phyloP scores from a whole-genome alignment of 2,888 invertebrate genomes.

The Parasteatoda lunata region DNA sequence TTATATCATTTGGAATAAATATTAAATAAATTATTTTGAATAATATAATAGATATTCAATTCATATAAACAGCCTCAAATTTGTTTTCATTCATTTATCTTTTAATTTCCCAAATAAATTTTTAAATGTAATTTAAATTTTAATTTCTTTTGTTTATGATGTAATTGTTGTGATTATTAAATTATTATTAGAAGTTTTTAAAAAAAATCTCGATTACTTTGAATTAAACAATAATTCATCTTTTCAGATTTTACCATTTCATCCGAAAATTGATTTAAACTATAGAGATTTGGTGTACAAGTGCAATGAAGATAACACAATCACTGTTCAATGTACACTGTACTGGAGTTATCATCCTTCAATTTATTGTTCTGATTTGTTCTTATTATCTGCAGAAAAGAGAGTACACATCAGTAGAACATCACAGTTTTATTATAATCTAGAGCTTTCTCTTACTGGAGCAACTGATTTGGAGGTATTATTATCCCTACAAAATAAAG shows the following conservation, averaged over 20 bases:
- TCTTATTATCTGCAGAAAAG: neutral
- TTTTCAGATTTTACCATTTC: constrained; percentile 33
- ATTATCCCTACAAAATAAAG: neutral
- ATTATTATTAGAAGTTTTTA: no score
- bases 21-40: no score
- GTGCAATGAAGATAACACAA: neutral
- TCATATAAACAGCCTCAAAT: no score
- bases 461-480: neutral
- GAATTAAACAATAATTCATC: neutral
- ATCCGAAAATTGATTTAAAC: neutral
- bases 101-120: no score
- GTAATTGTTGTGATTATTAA: no score
- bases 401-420: constrained; percentile 18
- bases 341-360: constrained; percentile 11
- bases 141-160: no score
- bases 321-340: constrained; percentile 5
- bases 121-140: no score
- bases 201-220: neutral
- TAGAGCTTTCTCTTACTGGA: neutral
- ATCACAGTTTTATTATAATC: constrained; percentile 7
- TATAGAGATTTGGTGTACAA: constrained; percentile 9
- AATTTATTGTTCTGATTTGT: constrained; percentile 27
- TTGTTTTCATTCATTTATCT: no score
- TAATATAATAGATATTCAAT: no score
- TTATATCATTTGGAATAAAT: no score